Conservation (phyloP, 1,140 invertebrate genomes). For the Drosophila punjabiensis region DNA sequence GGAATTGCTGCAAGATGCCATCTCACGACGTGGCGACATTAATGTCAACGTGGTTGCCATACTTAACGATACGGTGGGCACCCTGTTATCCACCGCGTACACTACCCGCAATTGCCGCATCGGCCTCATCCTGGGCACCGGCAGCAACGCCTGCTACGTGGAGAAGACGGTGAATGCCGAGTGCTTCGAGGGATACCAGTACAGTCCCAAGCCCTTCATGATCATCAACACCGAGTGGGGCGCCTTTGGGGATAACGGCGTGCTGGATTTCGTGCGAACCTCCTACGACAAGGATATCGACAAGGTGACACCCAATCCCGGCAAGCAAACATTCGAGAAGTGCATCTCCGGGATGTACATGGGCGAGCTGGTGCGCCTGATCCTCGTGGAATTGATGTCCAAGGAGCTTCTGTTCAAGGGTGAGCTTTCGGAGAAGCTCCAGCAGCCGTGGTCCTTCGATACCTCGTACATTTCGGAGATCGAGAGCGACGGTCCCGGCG, state of each 20-base stretch:
- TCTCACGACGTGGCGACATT: slow-evolving; percentile 87
- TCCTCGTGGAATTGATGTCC: slow-evolving; percentile 78
- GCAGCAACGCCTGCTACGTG: slow-evolving; percentile 98
- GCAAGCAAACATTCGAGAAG: slow-evolving; percentile 95
- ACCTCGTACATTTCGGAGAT: slow-evolving; percentile 99
- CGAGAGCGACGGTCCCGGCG: slow-evolving; percentile 93
- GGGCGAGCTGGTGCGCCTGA: slow-evolving; percentile 91
- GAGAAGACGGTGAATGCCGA: slow-evolving; percentile 88
- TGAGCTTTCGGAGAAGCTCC: slow-evolving; percentile 14
- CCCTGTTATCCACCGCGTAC: slow-evolving; percentile 88
- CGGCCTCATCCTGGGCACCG: slow-evolving; percentile 91
- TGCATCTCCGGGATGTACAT: slow-evolving; percentile 97
- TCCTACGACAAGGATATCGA: slow-evolving; percentile 95
- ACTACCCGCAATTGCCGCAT: slow-evolving; percentile 74
- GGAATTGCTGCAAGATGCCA: slow-evolving; percentile 91
- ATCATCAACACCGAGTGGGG: slow-evolving; percentile 99
- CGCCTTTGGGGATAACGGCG: slow-evolving; percentile 96
- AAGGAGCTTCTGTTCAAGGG: slow-evolving; percentile 34
- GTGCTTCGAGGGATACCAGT: slow-evolving; percentile 88
- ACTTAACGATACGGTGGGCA: slow-evolving; percentile 99
- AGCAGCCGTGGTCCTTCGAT: slow-evolving; percentile 86
- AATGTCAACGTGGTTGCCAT: slow-evolving; percentile 94
- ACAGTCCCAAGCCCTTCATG: slow-evolving; percentile 87
- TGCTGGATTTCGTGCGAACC: slow-evolving; percentile 88
- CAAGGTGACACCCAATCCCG: slow-evolving; percentile 90